These are phyloP conservation scores for Galerucella nymphaeae DNA, from an alignment of 2,888 invertebrate genomes.

Conservation along the genomic window DNA sequence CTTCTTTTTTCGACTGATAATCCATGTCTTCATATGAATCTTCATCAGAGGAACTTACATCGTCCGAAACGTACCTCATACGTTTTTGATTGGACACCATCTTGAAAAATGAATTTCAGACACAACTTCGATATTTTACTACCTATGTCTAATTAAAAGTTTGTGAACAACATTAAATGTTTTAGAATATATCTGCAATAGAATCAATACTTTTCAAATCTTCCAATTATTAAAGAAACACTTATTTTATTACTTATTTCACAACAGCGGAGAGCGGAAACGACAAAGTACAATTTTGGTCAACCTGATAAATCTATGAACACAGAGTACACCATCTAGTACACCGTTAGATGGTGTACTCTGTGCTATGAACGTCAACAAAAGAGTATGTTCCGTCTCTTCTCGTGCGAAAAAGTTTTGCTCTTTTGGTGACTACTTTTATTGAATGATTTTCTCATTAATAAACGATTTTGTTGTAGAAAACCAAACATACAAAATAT, in stretches of 20 bases:
- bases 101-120: slow-evolving; percentile 10
- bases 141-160: neutral
- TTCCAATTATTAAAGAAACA: neutral
- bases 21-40: slow-evolving; percentile 36
- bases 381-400: too few species aligned
- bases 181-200: neutral
- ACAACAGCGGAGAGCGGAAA: neutral
- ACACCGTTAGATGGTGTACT: too few species aligned
- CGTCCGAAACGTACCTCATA: slow-evolving; percentile 45
- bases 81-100: slow-evolving; percentile 48
- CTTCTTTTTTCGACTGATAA: slow-evolving; percentile 33
- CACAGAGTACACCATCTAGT: too few species aligned
- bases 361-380: too few species aligned
- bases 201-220: neutral
- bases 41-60: slow-evolving; percentile 41
- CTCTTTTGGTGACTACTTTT: too few species aligned
- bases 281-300: neutral
- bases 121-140: neutral
- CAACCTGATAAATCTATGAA: too few species aligned
- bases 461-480: too few species aligned
- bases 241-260: too few species aligned
- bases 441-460: too few species aligned
- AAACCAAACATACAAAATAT: too few species aligned
- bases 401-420: too few species aligned
- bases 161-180: neutral